A percentile compares a stretch with the other conserved stretches of the same genome.
Conservation (phyloP, 1,140 invertebrate genomes). For the Drosophila pseudoananassae region DNA sequence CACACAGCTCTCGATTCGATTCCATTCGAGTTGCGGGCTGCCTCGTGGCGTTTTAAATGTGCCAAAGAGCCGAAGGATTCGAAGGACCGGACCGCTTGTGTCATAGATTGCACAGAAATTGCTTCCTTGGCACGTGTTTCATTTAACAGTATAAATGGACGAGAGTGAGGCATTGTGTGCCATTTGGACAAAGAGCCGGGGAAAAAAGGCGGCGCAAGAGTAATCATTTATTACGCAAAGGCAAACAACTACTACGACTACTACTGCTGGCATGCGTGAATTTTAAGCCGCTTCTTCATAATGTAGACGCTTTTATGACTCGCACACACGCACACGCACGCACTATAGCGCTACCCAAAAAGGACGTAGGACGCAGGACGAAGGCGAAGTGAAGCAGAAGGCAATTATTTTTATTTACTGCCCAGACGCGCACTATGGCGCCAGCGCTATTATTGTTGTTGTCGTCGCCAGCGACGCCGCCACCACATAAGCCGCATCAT, state of each 20-base stretch:
- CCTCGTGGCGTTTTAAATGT: constrained; percentile 65
- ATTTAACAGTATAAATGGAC: constrained; percentile 74
- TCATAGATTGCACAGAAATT: constrained; percentile 76
- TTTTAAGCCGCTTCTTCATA: constrained; percentile 73
- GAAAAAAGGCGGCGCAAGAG: constrained; percentile 23
- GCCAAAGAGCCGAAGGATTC: constrained; percentile 48
- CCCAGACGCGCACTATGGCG: constrained; percentile 80
- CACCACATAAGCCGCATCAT: constrained; percentile 80
- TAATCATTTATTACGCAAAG: constrained; percentile 68
- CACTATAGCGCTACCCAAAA: constrained; percentile 30
- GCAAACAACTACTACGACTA: constrained; percentile 24
- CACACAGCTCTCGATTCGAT: constrained; percentile 23
- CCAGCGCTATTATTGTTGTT: constrained; percentile 57
- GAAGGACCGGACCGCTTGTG: constrained; percentile 45
- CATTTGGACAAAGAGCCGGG: constrained; percentile 29
- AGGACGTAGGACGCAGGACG: constrained; percentile 63
- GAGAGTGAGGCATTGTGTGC: constrained; percentile 61
- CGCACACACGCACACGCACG: constrained; percentile 45
- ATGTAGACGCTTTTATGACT: constrained; percentile 73
- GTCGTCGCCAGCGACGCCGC: constrained; percentile 39
- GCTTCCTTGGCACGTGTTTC: constrained; percentile 80
- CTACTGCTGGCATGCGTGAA: constrained; percentile 52
- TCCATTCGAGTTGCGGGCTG: constrained; percentile 14
- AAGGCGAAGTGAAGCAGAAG: constrained; percentile 77
- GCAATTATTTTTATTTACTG: constrained; percentile 83